Evolutionary conservation across 2,113 vertebrate species (phyloP), one percentile per base, ranked within the genome.

Genomic region (Centropristis striata): DNA sequence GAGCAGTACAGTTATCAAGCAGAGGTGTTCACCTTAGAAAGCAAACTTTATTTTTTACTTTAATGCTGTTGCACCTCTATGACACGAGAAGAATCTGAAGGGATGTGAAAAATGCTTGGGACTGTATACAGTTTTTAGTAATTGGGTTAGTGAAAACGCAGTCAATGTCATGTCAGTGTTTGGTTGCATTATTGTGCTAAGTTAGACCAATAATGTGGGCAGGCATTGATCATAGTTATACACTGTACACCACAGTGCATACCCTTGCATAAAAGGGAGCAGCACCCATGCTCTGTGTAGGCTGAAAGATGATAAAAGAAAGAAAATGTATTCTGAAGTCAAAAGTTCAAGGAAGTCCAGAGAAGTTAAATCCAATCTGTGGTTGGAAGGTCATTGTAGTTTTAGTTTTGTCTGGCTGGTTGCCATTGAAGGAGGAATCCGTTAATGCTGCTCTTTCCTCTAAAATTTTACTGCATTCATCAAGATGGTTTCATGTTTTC

Each of bases 281-380:
- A 28, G 36, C 39, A 49, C 20, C 39, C 36, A 44, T 23, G 32
- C 9, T 15, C 57, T 27, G 8, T 18, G 47, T 23, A 61, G 23
- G 42, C 49, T 18, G 53, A 61, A n/a, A 39, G 20, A n/a, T 14
- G 36, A n/a, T 39, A 5, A 23, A 60, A 44, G 39, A 27, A 63
- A 27, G 39, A 63, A 63, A 8, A 64, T 64, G 5, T 15, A 54
- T 63, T 68, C 50, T 59, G 8, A 78, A 68, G 58, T 5, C 54
- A 57, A 65, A 71, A 16, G 32, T 67, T 71, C 51, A 37, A 2
- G 9, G 18, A 75, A 32, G 53, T 66, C 23, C 10, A 10, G 5
- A 18, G 15, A 60, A 37, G 53, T 46, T 66, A 39, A 64, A 37
- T 21, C 51, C 44, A 46, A 36, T 28, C 41, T 75, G 18, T 42